Percentiles rank a stretch among this genome's conserved stretches.
Evolutionary conservation across 2,888 invertebrate genomes (phyloP).

Genomic region (Agrochola lota): DNA sequence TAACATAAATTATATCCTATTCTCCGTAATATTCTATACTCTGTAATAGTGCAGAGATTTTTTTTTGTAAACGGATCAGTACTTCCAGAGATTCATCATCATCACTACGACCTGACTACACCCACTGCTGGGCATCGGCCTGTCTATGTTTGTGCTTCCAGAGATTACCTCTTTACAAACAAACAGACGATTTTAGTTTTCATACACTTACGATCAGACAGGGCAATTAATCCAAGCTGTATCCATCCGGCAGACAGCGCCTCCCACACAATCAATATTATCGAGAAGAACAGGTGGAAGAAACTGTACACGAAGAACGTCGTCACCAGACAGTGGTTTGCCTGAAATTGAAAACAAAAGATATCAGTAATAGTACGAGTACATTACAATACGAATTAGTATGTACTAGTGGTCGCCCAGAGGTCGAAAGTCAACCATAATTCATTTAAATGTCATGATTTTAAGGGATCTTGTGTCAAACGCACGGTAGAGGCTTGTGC

Average conservation of each 20-base stretch:
- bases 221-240: slow-evolving; percentile 82
- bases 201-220: slow-evolving; percentile 79
- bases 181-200: not conserved
- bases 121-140: not conserved
- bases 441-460: too few relatives aligned
- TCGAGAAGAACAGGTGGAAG: slow-evolving; percentile 84
- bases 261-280: slow-evolving; percentile 85
- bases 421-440: too few relatives aligned
- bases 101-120: not conserved
- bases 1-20: too few relatives aligned
- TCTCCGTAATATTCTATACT: too few relatives aligned
- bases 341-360: slow-evolving; percentile 71
- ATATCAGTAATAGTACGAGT: not conserved
- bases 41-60: not conserved
- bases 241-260: slow-evolving; percentile 84
- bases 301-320: slow-evolving; percentile 88
- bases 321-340: slow-evolving; percentile 83
- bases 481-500: too few relatives aligned
- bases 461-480: too few relatives aligned
- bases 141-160: too few relatives aligned
- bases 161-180: not conserved
- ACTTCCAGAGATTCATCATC: not conserved
- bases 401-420: too few relatives aligned
- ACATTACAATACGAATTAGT: not conserved
- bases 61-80: not conserved